Evolutionary conservation across 2,888 invertebrate species (phyloP), one percentile per base, ranked within the genome.

Genomic region (Globia sparganii): DNA sequence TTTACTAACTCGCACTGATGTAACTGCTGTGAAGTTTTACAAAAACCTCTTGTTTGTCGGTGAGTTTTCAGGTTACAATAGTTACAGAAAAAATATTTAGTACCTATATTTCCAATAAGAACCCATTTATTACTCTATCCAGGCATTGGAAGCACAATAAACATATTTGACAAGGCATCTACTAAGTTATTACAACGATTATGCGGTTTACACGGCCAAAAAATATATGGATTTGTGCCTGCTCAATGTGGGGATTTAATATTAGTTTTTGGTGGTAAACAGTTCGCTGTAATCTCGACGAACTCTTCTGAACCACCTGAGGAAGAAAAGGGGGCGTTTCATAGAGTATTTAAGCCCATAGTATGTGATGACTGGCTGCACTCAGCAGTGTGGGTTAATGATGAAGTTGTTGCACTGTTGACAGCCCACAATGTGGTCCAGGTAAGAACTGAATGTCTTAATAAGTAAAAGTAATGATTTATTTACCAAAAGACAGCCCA

Each of bases 341-440:
- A 56, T 64, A 92, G 81, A 72, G 61, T 85, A 4, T 91, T 92
- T 69, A 87, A 91, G 25, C 87, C 94, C 0, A 73, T 94, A 9
- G 87, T 92, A 9, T 95, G 97, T 86, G 93, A 95, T 83, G 98
- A 98, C 90, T 98, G 98, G 98, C 94, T 98, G 43, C 97, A 97
- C 90, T 95, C 97, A 59, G 97, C 96, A 0, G 92, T 94, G 66
- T 97, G 97, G 96, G 82, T 97, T 0, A 89, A 94, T 71, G 86
- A 94, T 53, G 86, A 91, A 37, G 86, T 94, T 75, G 91, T 98
- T 75, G 97, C 97, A 2, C 88, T 98, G 46, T 95, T 98, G 64
- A 97, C 97, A 68, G 97, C 98, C 68, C 98, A 98, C 86, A 98
- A 98, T 94, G 96, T 97, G 71, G 95, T 98, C 2, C 92, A 97